phyloP scores from a whole-genome alignment of 2,113 vertebrate species.

The Micronycteris hirsuta region DNA sequence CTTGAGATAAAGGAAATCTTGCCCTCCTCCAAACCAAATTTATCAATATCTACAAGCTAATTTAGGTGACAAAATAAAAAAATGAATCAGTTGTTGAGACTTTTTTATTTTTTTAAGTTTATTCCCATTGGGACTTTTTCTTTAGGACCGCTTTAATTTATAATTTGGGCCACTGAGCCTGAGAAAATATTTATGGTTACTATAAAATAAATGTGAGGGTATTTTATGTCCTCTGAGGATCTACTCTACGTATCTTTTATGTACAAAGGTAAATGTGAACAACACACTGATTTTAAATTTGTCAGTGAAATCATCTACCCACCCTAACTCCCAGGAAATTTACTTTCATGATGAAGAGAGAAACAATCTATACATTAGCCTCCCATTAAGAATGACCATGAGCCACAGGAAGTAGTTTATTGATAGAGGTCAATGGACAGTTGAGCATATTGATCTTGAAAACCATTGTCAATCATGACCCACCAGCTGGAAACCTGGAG shows the following conservation, averaged over 20 bases:
- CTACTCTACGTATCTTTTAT: neutral
- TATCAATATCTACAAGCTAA: neutral
- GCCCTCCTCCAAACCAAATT: neutral
- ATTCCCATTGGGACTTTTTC: neutral
- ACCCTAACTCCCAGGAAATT: neutral
- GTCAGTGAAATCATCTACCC: neutral
- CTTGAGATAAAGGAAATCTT: neutral
- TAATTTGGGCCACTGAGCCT: neutral
- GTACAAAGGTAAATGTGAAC: neutral
- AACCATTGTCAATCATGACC: neutral
- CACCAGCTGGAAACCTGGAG: neutral
- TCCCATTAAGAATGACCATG: neutral
- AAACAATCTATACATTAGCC: neutral
- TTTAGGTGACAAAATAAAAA: neutral
- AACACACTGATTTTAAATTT: neutral
- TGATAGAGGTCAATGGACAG: neutral
- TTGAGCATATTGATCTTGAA: neutral
- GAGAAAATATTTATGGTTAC: neutral
- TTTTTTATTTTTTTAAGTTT: neutral
- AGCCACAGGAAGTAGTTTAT: neutral
- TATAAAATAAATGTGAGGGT: neutral
- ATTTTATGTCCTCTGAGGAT: neutral
- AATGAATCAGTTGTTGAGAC: neutral
- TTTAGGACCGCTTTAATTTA: neutral
- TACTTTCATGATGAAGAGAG: neutral